Base-by-base conservation (phyloP, 2,888 invertebrate species). In the Lithophane ornitopus region DNA sequence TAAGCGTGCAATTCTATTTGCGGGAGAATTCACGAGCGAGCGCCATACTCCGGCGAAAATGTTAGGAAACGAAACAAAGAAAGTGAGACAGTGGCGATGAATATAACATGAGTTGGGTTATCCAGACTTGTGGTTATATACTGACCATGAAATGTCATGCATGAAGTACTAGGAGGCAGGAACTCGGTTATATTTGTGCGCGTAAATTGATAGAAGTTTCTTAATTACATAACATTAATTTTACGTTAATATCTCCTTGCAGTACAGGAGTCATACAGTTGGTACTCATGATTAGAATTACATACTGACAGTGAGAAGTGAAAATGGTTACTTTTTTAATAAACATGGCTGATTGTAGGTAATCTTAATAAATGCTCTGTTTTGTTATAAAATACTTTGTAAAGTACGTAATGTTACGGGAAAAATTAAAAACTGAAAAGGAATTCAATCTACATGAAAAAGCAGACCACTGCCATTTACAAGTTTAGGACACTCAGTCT, bases 1-100 rank as follows among this genome's bases (percentile, higher is more conserved):
- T 68, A 69, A 85, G 75, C 86, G 85, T 85, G 85, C 86, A 85
- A 85, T 84, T 81, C 79, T 76, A 63, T 77, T 76, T 52, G 78
- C 74, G 58, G 52, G 61, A 73, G 75, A 86, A 84, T 87, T 76
- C 74, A 74, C 66, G 74, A 80, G 61, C 76, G 76, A 74, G 73
- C 16, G 62, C 54, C 69, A 63, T 78, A 59, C 52, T 63, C 26
- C 19, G 77, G 82, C 79, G 69, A 79, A 87, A 87, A 78, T 80
- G 76, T 85, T 75, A 61, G 68, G 79, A 82, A 77, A 73, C 66
- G 82, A 80, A 76, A 70, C 68, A 81, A 82, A 76, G 84, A 87
- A 87, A 87, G 86, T 87, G 85, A 84, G 84, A 72, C 77, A 71
- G 44, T 34, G 11, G 0, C 8, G 12, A 77, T 83, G 81, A 81